These are phyloP conservation scores for Polylopha cassiicola DNA, from an alignment of 2,888 invertebrate species.

Conservation along the genomic window DNA sequence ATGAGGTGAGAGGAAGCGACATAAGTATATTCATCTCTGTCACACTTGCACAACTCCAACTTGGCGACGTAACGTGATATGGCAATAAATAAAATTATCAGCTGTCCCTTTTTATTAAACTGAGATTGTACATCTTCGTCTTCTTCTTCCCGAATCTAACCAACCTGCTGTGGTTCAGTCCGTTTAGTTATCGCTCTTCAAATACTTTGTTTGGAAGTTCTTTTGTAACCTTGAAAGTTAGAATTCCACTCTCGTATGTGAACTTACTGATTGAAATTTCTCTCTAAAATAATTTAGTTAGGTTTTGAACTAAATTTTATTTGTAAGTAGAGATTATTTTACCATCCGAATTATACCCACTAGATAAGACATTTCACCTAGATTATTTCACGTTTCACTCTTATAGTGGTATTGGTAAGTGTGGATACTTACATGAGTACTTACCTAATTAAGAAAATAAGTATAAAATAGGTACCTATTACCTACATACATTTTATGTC, in stretches of 20 bases:
- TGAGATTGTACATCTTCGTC: constrained; percentile 30
- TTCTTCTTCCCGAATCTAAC: constrained; percentile 43
- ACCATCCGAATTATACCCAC: too few relatives aligned
- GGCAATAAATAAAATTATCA: constrained; percentile 68
- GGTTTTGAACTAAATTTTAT: too few relatives aligned
- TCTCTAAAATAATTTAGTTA: constrained; percentile 14
- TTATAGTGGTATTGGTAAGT: too few relatives aligned
- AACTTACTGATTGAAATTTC: constrained; percentile 21
- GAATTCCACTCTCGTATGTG: constrained; percentile 44
- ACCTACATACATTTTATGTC: too few relatives aligned
- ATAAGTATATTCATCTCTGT: constrained; percentile 49
- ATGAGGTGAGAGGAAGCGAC: constrained; percentile 39
- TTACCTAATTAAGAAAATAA: too few relatives aligned
- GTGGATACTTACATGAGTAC: too few relatives aligned
- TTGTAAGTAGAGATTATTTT: too few relatives aligned
- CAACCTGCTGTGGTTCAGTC: constrained; percentile 50
- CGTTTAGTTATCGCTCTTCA: constrained; percentile 69
- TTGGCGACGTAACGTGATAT: constrained; percentile 59
- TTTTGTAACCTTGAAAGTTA: constrained; percentile 65
- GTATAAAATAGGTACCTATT: too few relatives aligned
- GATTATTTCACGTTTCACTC: too few relatives aligned
- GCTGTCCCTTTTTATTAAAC: constrained; percentile 36
- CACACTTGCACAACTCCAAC: constrained; percentile 42
- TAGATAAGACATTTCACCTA: too few relatives aligned
- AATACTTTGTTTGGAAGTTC: constrained; percentile 67